phyloP scores from a whole-genome alignment of 2,113 vertebrate genomes.

The Formicarius rufipectus region DNA sequence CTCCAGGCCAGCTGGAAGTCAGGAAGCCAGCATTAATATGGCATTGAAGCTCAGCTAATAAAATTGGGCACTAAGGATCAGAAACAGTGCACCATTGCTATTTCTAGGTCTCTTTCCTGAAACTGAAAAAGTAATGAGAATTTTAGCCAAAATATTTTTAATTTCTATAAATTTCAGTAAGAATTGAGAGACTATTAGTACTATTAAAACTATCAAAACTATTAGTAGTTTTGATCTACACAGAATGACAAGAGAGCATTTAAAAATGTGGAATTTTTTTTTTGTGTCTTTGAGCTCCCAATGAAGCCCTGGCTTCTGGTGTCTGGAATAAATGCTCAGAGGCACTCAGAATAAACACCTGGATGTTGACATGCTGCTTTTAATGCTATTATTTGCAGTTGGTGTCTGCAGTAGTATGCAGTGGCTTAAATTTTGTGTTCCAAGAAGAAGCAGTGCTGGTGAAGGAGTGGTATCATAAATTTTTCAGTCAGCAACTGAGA shows the following conservation, averaged over 20 bases:
- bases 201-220: too few relatives aligned
- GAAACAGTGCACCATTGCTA: background rate
- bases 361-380: background rate
- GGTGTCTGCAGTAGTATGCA: background rate
- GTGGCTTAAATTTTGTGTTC: background rate
- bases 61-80: background rate
- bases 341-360: background rate
- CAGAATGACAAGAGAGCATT: background rate
- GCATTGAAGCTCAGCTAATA: background rate
- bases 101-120: background rate
- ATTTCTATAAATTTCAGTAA: background rate
- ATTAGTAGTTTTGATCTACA: background rate
- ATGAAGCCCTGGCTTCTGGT: background rate
- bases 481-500: background rate
- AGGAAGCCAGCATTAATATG: background rate
- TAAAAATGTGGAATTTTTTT: background rate
- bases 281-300: background rate
- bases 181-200: background rate
- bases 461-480: background rate
- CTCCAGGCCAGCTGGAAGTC: background rate
- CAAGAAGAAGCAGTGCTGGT: background rate
- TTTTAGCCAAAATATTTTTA: background rate
- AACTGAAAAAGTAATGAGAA: background rate
- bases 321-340: background rate
- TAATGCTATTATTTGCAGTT: background rate